Conservation (phyloP, 2,888 invertebrate species). For the Byasa hedistus region DNA sequence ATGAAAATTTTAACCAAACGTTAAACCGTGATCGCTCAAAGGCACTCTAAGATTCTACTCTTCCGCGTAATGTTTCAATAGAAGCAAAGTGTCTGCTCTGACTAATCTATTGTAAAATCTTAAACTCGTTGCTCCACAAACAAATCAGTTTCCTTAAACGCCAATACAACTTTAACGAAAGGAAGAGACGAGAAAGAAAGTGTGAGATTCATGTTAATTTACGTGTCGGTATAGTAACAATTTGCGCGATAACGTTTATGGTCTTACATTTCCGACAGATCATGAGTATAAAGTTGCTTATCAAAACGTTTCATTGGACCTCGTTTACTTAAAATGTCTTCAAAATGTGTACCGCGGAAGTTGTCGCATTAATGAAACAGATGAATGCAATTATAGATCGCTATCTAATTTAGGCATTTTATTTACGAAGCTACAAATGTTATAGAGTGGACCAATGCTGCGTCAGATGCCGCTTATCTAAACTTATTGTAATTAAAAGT, state of each 20-base stretch:
- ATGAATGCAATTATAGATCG: conserved; percentile 29
- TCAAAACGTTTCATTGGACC: conserved; percentile 51
- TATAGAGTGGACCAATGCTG: conserved; percentile 15
- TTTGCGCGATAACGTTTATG: conserved; percentile 53
- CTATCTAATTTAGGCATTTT: conserved; percentile 16
- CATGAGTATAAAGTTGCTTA: conserved; percentile 49
- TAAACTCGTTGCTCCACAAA: background rate
- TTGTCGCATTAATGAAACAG: conserved; percentile 45
- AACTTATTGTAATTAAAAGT: conserved; percentile 16
- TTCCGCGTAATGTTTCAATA: conserved; percentile 12
- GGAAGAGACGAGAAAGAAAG: conserved; percentile 25
- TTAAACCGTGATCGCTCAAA: conserved; percentile 8
- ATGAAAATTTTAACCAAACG: background rate
- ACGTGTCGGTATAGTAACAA: conserved; percentile 58
- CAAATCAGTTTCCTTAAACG: background rate
- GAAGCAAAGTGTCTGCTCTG: background rate
- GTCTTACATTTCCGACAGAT: conserved; percentile 53
- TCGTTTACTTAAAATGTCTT: conserved; percentile 49
- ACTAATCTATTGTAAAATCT: conserved; percentile 3
- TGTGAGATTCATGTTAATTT: conserved; percentile 52
- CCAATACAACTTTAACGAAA: background rate
- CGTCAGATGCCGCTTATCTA: conserved; percentile 17
- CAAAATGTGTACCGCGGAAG: conserved; percentile 39
- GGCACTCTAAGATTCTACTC: background rate
- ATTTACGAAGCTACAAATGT: conserved; percentile 12